Evolutionary conservation across 1,140 invertebrate species (phyloP).

Genomic region (Eulimnadia texana): DNA sequence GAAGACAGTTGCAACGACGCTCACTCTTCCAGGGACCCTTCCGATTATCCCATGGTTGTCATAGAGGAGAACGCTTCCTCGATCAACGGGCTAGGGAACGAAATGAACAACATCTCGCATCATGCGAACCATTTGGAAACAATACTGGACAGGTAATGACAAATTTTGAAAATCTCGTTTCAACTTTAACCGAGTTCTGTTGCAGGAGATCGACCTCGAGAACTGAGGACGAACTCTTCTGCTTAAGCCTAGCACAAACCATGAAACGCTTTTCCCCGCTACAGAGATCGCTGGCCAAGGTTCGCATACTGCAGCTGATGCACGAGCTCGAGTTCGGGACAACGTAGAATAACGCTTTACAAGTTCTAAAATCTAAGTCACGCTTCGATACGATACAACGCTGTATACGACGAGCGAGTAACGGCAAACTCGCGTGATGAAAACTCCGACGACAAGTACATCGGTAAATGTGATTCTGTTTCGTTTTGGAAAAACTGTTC

Average conservation of each 20-base stretch:
- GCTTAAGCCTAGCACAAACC: constrained; percentile 8
- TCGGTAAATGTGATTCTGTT: too few relatives aligned
- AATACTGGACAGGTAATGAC: too few relatives aligned
- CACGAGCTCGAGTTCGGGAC: constrained; percentile 12
- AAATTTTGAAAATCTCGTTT: too few relatives aligned
- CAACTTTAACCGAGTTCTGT: too few relatives aligned
- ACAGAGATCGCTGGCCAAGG: constrained; percentile 8
- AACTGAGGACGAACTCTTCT: constrained; percentile 15
- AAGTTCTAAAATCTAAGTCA: too few relatives aligned
- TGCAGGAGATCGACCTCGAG: background rate
- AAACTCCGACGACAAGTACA: too few relatives aligned
- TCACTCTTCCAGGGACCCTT: background rate
- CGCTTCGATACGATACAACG: too few relatives aligned
- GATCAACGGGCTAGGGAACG: background rate
- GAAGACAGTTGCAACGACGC: background rate
- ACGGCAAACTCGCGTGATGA: too few relatives aligned
- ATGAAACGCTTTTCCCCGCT: constrained; percentile 6
- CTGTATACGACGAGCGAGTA: too few relatives aligned
- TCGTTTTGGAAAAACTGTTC: too few relatives aligned
- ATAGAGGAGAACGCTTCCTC: background rate
- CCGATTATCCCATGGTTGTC: constrained; percentile 3
- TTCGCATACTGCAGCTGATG: constrained; percentile 10
- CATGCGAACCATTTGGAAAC: too few relatives aligned
- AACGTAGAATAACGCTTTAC: background rate
- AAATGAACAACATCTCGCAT: too few relatives aligned